Conservation (phyloP, 2,888 invertebrate species). For the Ennomos quercinarius region DNA sequence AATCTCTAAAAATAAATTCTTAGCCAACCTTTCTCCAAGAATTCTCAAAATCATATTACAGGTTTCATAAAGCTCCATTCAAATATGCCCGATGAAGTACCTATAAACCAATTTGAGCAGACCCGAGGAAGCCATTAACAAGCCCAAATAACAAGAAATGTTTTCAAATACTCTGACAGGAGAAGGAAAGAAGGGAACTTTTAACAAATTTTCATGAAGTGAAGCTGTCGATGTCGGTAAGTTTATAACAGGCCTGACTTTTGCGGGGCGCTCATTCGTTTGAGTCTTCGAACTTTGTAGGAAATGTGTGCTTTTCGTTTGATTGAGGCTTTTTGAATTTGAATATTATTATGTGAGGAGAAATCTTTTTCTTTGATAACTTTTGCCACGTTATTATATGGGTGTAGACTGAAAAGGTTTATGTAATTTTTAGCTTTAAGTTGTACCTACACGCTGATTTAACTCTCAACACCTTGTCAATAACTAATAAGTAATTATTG, state of each 20-base stretch:
- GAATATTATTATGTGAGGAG: no score
- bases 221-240: constrained; percentile 15
- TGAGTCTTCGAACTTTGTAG: constrained; percentile 8
- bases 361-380: no score
- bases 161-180: constrained; percentile 15
- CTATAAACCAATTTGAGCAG: constrained; percentile 15
- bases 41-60: not conserved
- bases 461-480: no score
- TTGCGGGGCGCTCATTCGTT: constrained; percentile 8
- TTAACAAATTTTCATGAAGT: constrained; percentile 24
- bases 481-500: no score
- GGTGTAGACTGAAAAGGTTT: not conserved
- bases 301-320: constrained; percentile 8
- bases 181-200: constrained; percentile 16
- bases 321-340: constrained; percentile 1
- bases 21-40: not conserved
- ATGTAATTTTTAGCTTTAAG: not conserved
- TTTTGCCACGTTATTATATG: no score
- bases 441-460: no score
- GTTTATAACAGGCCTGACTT: constrained; percentile 20
- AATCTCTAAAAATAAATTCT: no score
- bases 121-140: constrained; percentile 20
- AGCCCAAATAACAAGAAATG: constrained; percentile 16
- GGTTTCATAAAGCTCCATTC: not conserved
- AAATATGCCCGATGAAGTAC: constrained; percentile 10